Evolutionary conservation across 2,888 invertebrate genomes (phyloP), one percentile per base, ranked within the genome.

Genomic region (Drosophila nr. fundita): DNA sequence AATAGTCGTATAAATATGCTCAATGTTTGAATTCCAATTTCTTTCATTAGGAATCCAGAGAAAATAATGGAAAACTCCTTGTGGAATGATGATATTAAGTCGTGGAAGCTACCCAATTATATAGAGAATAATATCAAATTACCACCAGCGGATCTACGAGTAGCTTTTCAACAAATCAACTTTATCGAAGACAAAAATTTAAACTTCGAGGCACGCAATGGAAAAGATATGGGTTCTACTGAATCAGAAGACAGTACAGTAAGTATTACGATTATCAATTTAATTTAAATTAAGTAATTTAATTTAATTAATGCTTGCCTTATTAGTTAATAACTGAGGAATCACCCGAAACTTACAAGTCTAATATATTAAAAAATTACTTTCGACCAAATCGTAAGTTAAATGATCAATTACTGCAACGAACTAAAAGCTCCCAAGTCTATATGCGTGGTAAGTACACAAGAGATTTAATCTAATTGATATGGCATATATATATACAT

Each of bases 71-170:
- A 94, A 59, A 95, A 95, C 73, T 95, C 96, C 0, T 90, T 94
- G 52, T 97, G 97, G 97, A 95, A 96, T 87, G 97, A 97, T 69
- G 96, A 97, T 67, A 93, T 94, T 2, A 95, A 95, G 83, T 94
- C 94, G 61, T 97, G 96, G 95, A 94, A 94, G 86, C 90, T 97
- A 63, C 97, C 97, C 0, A 96, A 96, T 72, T 90, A 96, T 59
- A 91, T 94, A 8, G 93, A 95, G 49, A 94, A 94, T 38, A 94
- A 95, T 71, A 95, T 96, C 1, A 95, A 95, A 89, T 93, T 97
- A 59, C 97, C 97, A 8, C 95, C 95, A 27, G 95, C 96, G 1
- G 59, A 76, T 52, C 60, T 70, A 1, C 61, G 49, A 48, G 52
- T 55, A 8, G 54, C 27, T 32, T 49, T 69, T 60, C 67, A 72